A percentile compares a stretch with the other conserved stretches of the same genome.
Evolutionary conservation across 1,140 invertebrate genomes (phyloP).

Genomic region (Hyposmocoma kahamanoa): DNA sequence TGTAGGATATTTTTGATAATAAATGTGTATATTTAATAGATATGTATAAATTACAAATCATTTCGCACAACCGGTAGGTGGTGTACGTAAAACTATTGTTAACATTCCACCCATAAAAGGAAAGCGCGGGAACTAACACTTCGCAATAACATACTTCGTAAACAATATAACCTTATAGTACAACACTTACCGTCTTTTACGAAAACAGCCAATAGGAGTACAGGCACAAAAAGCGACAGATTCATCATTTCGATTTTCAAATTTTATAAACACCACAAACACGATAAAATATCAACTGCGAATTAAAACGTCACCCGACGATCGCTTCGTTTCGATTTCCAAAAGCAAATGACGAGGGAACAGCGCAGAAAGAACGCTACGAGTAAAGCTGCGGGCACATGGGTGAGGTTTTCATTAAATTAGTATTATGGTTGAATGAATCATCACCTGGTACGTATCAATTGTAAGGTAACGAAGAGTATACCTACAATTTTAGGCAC

Average conservation of each 20-base stretch:
- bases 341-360: too few species aligned
- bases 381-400: background rate
- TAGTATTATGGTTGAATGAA: too few species aligned
- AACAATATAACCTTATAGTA: background rate
- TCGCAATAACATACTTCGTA: background rate
- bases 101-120: too few species aligned
- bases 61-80: too few species aligned
- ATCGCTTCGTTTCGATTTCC: too few species aligned
- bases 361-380: too few species aligned
- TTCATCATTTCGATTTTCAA: slow-evolving; percentile 38
- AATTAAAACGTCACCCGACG: background rate
- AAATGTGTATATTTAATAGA: too few species aligned
- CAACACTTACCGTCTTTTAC: slow-evolving; percentile 41
- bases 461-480: background rate
- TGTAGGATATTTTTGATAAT: too few species aligned
- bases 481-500: too few species aligned
- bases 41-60: too few species aligned
- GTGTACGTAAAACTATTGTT: too few species aligned
- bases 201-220: slow-evolving; percentile 45
- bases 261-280: background rate
- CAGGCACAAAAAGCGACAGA: slow-evolving; percentile 42
- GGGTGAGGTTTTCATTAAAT: background rate
- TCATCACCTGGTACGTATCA: too few species aligned
- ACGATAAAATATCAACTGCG: background rate
- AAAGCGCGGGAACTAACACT: background rate